Percentiles rank a stretch among this genome's conserved stretches.
phyloP scores from a whole-genome alignment of 2,113 vertebrate genomes.

The Tetrax tetrax region DNA sequence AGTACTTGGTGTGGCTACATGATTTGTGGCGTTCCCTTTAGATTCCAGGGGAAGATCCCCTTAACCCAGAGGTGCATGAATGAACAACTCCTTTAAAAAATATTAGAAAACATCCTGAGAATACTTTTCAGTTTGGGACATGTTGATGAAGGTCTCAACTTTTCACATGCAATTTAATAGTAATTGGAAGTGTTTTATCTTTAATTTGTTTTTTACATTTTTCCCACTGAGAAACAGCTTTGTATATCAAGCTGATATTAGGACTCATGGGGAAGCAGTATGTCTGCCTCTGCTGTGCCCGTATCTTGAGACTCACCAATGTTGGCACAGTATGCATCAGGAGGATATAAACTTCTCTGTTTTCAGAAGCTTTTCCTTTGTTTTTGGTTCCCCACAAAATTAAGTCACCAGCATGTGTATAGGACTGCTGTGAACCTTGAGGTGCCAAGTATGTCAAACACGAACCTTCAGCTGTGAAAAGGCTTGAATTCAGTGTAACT shows the following conservation, averaged over 20 bases:
- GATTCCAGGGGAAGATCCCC: neutral
- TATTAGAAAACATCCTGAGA: neutral
- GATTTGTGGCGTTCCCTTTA: neutral
- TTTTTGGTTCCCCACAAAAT: neutral
- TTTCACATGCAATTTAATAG: neutral
- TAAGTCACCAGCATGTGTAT: neutral
- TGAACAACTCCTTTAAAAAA: neutral
- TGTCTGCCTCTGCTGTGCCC: neutral
- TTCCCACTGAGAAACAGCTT: neutral
- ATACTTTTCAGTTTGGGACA: neutral
- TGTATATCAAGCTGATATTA: neutral
- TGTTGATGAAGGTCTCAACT: neutral
- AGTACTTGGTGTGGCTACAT: neutral
- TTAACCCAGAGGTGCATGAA: neutral
- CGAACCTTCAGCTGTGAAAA: neutral
- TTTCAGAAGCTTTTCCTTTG: neutral
- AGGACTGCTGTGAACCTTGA: neutral
- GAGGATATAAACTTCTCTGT: neutral
- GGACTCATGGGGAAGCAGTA: neutral
- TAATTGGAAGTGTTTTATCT: neutral
- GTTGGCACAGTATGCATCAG: neutral
- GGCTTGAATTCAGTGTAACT: neutral
- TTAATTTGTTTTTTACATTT: neutral
- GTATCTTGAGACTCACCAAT: accelerated
- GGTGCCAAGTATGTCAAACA: neutral